These are phyloP conservation scores for Diloba caeruleocephala DNA, from an alignment of 2,888 invertebrate genomes.

Conservation along the genomic window DNA sequence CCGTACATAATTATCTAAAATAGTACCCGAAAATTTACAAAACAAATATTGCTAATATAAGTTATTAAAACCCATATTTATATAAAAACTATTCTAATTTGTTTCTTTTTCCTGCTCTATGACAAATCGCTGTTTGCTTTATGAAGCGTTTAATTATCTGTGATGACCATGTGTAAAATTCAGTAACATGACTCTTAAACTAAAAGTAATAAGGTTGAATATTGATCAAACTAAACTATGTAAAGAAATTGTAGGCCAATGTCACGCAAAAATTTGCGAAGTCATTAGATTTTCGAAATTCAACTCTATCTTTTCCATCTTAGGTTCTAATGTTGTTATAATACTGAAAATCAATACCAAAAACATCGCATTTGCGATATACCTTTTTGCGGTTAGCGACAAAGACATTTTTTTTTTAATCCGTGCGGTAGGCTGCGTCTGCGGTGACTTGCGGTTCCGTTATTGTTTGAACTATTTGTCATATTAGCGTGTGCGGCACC, in stretches of 20 bases:
- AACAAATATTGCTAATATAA: slow-evolving; percentile 60
- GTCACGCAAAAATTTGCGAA: slow-evolving; percentile 28
- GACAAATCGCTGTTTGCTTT: slow-evolving; percentile 72
- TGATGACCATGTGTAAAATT: slow-evolving; percentile 2
- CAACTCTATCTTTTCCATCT: accelerated
- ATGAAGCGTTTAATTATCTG: slow-evolving; percentile 62
- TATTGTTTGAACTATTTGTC: slow-evolving; percentile 72
- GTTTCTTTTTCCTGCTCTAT: slow-evolving; percentile 64
- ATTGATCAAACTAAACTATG: neutral
- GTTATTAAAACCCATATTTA: slow-evolving; percentile 72
- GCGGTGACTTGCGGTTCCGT: slow-evolving; percentile 73
- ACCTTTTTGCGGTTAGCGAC: slow-evolving; percentile 74
- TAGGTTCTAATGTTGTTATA: neutral
- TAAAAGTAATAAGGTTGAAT: slow-evolving; percentile 5
- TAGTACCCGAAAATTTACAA: slow-evolving; percentile 24
- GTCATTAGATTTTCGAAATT: neutral
- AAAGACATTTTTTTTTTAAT: slow-evolving; percentile 62
- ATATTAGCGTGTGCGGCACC: slow-evolving; percentile 67
- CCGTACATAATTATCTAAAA: slow-evolving; percentile 29
- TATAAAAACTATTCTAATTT: slow-evolving; percentile 54
- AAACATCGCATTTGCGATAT: slow-evolving; percentile 36
- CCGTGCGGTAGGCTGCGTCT: slow-evolving; percentile 58
- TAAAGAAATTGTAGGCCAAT: neutral
- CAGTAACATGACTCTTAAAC: neutral
- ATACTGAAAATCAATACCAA: slow-evolving; percentile 19